phyloP scores from a whole-genome alignment of 2,113 vertebrate species.

The Tauraco erythrolophus region DNA sequence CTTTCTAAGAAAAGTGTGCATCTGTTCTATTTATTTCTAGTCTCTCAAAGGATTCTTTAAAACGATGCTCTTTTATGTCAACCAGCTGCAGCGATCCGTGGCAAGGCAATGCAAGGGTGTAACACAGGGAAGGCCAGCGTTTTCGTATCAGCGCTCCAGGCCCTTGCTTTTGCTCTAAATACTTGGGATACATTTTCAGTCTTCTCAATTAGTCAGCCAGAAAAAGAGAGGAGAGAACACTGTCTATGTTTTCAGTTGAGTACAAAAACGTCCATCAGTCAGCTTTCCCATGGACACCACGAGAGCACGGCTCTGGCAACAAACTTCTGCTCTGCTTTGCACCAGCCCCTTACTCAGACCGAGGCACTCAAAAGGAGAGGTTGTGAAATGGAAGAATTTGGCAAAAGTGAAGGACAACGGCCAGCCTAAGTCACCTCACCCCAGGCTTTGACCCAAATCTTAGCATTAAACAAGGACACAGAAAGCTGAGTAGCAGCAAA shows the following conservation, averaged over 20 bases:
- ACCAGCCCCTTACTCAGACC: neutral
- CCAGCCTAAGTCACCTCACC: neutral
- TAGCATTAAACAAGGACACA: neutral
- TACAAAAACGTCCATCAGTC: accelerated
- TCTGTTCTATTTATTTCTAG: slow-evolving; percentile 27
- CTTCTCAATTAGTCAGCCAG: neutral
- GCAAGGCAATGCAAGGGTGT: neutral
- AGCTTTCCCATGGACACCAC: neutral
- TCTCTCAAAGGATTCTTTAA: slow-evolving; percentile 41
- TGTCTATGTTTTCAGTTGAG: neutral
- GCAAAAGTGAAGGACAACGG: neutral
- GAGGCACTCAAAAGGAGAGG: neutral
- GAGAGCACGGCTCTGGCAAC: neutral
- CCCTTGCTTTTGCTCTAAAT: neutral
- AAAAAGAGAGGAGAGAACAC: neutral
- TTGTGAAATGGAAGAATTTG: neutral
- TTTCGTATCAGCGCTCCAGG: neutral
- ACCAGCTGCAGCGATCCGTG: neutral
- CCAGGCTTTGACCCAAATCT: neutral
- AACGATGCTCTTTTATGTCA: neutral
- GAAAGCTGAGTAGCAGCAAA: neutral
- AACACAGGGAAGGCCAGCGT: neutral
- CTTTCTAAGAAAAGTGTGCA: slow-evolving; percentile 22
- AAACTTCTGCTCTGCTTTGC: neutral
- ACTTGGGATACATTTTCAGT: neutral